Percentiles rank a stretch among this genome's conserved stretches.
Evolutionary conservation across 2,113 vertebrate species (phyloP).

Genomic region (Pithys albifrons): DNA sequence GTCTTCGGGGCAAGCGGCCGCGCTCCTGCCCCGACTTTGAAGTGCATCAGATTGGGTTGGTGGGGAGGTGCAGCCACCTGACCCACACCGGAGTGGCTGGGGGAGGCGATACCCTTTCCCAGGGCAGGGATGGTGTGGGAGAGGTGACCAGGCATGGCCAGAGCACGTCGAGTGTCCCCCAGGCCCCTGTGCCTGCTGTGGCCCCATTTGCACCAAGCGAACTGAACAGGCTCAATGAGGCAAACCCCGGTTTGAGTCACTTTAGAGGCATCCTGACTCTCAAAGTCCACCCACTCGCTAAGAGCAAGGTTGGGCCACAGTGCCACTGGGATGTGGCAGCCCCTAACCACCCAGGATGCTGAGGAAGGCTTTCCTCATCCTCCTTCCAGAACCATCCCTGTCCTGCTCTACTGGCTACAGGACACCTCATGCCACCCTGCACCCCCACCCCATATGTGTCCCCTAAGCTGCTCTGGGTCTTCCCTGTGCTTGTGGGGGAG

Average conservation of each 20-base stretch:
- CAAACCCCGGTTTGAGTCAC: background rate
- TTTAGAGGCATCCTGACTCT: background rate
- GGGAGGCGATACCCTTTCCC: background rate
- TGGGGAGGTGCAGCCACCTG: background rate
- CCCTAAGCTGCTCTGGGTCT: background rate
- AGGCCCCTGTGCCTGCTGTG: rapidly evolving
- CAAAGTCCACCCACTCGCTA: background rate
- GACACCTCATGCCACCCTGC: background rate
- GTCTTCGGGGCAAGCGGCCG: background rate
- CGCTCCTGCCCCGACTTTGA: slow-evolving; percentile 24
- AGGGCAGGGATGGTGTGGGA: background rate
- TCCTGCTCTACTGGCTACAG: background rate
- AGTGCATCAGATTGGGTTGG: slow-evolving; percentile 54
- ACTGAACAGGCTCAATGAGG: background rate
- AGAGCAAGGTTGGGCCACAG: rapidly evolving
- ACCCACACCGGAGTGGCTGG: background rate
- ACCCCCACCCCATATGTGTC: background rate
- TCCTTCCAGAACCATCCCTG: background rate
- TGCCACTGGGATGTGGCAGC: background rate
- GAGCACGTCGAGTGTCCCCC: rapidly evolving
- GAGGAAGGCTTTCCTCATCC: background rate
- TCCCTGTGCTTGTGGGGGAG: rapidly evolving
- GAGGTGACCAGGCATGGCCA: background rate
- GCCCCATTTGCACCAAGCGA: background rate
- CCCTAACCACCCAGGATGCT: rapidly evolving